Evolutionary conservation across 1,140 invertebrate genomes (phyloP).

Genomic region (Drosophila tropicalis): DNA sequence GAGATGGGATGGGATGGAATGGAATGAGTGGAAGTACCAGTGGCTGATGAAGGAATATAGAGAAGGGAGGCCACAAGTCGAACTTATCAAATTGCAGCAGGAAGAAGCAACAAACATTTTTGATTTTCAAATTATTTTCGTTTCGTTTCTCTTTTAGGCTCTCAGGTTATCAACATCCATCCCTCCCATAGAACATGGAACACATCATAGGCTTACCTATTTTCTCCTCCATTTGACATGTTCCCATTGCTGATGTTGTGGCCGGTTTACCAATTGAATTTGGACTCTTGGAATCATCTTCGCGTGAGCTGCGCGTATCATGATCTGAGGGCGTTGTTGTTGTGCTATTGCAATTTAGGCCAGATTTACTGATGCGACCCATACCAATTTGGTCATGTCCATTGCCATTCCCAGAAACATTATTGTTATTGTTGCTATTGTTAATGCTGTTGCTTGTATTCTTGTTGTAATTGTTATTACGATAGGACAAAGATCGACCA

Average conservation of each 20-base stretch:
- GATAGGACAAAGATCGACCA: constrained; percentile 57
- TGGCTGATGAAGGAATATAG: neutral
- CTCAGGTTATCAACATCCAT: neutral
- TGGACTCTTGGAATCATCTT: constrained; percentile 82
- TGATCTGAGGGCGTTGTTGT: constrained; percentile 78
- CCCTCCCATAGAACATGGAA: neutral
- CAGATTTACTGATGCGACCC: constrained; percentile 19
- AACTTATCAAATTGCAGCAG: constrained; percentile 55
- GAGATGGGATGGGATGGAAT: too few species aligned
- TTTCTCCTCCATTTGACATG: constrained; percentile 73
- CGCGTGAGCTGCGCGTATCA: constrained; percentile 76
- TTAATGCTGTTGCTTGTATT: constrained; percentile 39
- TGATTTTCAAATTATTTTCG: constrained; percentile 18
- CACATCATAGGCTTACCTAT: constrained; percentile 54
- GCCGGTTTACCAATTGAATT: constrained; percentile 70
- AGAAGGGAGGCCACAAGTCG: constrained; percentile 38
- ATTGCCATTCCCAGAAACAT: constrained; percentile 37
- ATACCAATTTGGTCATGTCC: constrained; percentile 20
- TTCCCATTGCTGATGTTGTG: constrained; percentile 3
- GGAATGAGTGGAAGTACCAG: neutral
- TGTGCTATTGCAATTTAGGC: constrained; percentile 48
- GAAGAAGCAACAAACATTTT: constrained; percentile 9
- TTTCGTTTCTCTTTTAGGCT: neutral
- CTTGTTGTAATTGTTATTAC: constrained; percentile 17
- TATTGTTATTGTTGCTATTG: constrained; percentile 58